A percentile compares a stretch with the other conserved stretches of the same genome.
These are phyloP conservation scores for Xenopus borealis DNA, from an alignment of 2,113 vertebrate genomes.

Conservation along the genomic window DNA sequence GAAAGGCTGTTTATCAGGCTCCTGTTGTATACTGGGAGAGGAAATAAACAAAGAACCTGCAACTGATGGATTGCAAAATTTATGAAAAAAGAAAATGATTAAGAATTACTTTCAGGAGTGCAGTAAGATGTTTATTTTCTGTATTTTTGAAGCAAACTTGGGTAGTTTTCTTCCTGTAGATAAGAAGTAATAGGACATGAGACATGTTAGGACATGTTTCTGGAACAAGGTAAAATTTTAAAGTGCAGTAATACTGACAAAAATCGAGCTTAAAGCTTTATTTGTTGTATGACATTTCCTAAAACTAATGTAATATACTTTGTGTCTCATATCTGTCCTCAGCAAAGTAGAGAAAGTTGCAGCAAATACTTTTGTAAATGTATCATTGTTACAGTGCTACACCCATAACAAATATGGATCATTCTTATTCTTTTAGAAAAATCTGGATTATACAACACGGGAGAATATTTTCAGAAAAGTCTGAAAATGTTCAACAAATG, in stretches of 20 bases:
- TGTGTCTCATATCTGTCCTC: no score
- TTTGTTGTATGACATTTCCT: no score
- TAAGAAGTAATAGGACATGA: slow-evolving; percentile 77
- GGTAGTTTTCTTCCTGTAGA: slow-evolving; percentile 61
- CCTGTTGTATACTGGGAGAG: slow-evolving; percentile 68
- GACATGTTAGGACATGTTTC: slow-evolving; percentile 57
- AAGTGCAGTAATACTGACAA: slow-evolving; percentile 29
- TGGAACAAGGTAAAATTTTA: slow-evolving; percentile 19
- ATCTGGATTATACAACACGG: no score
- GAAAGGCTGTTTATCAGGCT: slow-evolving; percentile 71
- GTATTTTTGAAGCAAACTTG: slow-evolving; percentile 51
- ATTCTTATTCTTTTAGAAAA: no score
- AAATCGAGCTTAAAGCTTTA: slow-evolving; percentile 7
- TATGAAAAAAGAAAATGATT: slow-evolving; percentile 77
- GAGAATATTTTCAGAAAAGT: no score
- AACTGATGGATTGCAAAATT: slow-evolving; percentile 73
- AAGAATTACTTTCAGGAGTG: slow-evolving; percentile 71
- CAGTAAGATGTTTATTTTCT: slow-evolving; percentile 66
- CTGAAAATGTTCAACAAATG: no score
- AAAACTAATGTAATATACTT: no score
- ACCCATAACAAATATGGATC: no score
- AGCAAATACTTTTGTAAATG: no score
- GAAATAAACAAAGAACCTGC: slow-evolving; percentile 62
- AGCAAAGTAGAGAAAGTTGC: no score
- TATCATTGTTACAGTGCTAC: no score